phyloP scores from a whole-genome alignment of 2,113 vertebrate species.

The Cinclus cinclus region DNA sequence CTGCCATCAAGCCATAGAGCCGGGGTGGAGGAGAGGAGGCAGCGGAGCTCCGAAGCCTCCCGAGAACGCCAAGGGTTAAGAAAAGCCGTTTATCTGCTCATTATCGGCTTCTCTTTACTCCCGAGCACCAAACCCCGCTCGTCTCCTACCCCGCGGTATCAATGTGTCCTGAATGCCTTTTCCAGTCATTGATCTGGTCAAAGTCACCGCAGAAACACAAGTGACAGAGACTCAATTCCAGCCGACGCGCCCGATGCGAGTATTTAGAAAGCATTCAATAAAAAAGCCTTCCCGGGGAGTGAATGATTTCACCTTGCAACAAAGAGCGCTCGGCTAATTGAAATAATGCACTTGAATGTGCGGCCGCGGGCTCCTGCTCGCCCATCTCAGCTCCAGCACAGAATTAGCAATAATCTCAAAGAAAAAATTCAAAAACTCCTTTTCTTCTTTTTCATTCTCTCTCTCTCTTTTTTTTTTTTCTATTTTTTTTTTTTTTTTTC shows the following conservation, averaged over 20 bases:
- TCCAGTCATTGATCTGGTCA: constrained; percentile 61
- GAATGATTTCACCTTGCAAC: constrained; percentile 45
- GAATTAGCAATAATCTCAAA: background rate
- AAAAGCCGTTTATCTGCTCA: background rate
- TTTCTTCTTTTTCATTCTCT: too few species aligned
- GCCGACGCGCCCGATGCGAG: constrained; percentile 21
- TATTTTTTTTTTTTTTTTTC: too few species aligned
- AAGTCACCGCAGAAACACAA: constrained; percentile 56
- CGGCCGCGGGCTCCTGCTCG: background rate
- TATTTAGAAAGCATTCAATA: constrained; percentile 53
- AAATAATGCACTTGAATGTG: constrained; percentile 21
- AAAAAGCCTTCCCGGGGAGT: constrained; percentile 14
- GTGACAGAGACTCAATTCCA: constrained; percentile 63
- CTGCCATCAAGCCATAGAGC: background rate
- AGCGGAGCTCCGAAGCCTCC: background rate
- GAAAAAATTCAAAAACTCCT: background rate
- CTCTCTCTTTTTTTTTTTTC: too few species aligned
- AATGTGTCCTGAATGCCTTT: constrained; percentile 50
- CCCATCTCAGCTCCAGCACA: background rate
- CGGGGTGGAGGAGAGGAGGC: background rate
- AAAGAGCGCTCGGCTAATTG: constrained; percentile 32
- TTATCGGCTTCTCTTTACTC: background rate
- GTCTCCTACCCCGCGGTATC: background rate
- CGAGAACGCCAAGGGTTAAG: constrained; percentile 37
- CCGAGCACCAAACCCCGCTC: background rate